Percentiles rank a stretch among this genome's conserved stretches.
These are phyloP conservation scores for Heliothis subflexa DNA, from an alignment of 1,140 invertebrate genomes.

Conservation along the genomic window DNA sequence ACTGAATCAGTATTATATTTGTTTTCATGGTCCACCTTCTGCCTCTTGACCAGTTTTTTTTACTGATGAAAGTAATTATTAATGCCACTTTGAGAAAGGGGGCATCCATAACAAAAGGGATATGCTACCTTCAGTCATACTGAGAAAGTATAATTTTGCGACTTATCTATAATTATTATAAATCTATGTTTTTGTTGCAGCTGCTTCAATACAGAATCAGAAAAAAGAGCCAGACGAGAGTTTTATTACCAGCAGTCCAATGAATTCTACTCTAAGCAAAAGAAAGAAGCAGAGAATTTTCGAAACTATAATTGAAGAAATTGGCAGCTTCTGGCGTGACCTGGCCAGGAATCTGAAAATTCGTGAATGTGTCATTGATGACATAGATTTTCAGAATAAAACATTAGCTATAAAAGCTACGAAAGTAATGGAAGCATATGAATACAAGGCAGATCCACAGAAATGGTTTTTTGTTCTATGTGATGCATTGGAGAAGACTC, in stretches of 20 bases:
- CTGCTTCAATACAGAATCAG: not conserved
- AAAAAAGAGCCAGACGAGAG: constrained; percentile 48
- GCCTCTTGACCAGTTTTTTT: not conserved
- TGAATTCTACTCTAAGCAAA: constrained; percentile 55
- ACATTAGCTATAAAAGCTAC: constrained; percentile 59
- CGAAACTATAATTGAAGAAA: constrained; percentile 73
- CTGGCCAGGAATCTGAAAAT: constrained; percentile 85
- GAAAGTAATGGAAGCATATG: constrained; percentile 65
- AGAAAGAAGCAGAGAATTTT: constrained; percentile 70
- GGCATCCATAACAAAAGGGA: no score
- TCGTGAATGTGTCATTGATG: constrained; percentile 85
- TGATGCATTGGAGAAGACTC: constrained; percentile 71
- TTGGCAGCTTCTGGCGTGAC: constrained; percentile 86
- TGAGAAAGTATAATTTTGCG: no score
- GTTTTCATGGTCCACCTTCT: no score
- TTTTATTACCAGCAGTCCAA: constrained; percentile 53
- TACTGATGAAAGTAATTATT: not conserved
- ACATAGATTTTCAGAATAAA: constrained; percentile 74
- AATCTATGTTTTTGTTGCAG: not conserved
- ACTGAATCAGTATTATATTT: no score
- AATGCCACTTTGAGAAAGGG: not conserved
- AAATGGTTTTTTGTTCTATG: constrained; percentile 76
- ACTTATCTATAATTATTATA: no score
- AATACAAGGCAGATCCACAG: constrained; percentile 68
- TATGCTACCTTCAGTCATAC: no score